A percentile compares a stretch with the other conserved stretches of the same genome.
Conservation (phyloP, 2,888 invertebrate species). For the Drosophila paranaensis region DNA sequence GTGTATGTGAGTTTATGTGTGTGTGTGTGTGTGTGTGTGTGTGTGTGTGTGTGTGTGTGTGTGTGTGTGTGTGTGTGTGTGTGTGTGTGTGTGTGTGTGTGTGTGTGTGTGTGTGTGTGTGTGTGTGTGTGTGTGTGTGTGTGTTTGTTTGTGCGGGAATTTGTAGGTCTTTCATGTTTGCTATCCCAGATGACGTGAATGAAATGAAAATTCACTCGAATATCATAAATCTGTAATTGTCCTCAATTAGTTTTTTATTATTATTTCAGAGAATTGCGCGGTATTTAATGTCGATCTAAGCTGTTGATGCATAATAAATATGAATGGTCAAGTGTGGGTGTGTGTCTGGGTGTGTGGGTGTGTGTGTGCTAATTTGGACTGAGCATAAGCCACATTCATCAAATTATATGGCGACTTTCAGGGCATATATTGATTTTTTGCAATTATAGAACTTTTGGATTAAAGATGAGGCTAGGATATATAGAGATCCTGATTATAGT, state of each 20-base stretch:
- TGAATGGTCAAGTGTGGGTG: neutral
- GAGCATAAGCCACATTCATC: neutral
- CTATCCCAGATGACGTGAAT: neutral
- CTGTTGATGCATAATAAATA: neutral
- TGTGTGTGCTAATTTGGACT: neutral
- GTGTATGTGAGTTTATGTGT: no score
- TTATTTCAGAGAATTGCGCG: neutral
- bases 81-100: neutral
- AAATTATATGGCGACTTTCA: neutral
- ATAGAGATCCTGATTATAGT: neutral
- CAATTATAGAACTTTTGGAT: neutral
- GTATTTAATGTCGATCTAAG: neutral
- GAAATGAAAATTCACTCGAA: slow-evolving; percentile 2
- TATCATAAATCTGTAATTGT: slow-evolving; percentile 10
- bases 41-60: neutral
- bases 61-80: no score
- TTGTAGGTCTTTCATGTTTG: slow-evolving; percentile 2
- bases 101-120: no score
- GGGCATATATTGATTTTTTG: neutral
- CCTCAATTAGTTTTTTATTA: slow-evolving; percentile 4
- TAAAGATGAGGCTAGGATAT: neutral
- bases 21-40: neutral
- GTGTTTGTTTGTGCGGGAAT: no score
- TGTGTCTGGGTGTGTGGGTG: neutral
- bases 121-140: neutral